These are phyloP conservation scores for Stratiolaelaps scimitus DNA, from an alignment of 1,140 invertebrate species.

Conservation along the genomic window DNA sequence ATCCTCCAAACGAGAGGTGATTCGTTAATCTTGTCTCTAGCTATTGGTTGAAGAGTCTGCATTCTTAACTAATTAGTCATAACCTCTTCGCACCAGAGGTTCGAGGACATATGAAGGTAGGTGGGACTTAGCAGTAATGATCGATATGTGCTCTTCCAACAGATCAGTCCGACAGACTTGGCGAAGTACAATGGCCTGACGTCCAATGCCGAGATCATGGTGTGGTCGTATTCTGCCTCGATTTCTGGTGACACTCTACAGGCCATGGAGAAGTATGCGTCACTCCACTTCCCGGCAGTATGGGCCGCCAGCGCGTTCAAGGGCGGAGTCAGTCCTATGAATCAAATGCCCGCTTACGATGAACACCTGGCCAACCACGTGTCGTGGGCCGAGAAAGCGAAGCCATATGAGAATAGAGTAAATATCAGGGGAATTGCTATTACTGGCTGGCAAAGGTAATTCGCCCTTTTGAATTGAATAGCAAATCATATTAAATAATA, in stretches of 20 bases:
- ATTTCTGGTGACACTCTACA: too few species aligned
- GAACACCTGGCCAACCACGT: background rate
- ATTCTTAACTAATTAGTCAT: too few species aligned
- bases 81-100: too few species aligned
- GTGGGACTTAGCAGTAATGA: too few species aligned
- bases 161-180: background rate
- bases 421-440: slow-evolving; percentile 41
- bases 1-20: too few species aligned
- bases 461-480: too few species aligned
- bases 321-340: slow-evolving; percentile 41
- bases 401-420: slow-evolving; percentile 33
- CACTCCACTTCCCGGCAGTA: slow-evolving; percentile 45
- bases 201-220: slow-evolving; percentile 41
- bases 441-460: slow-evolving; percentile 43
- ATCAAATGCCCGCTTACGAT: background rate
- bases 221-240: slow-evolving; percentile 39
- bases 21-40: too few species aligned
- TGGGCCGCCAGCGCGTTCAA: slow-evolving; percentile 54
- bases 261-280: slow-evolving; percentile 45
- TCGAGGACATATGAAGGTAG: too few species aligned
- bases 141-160: too few species aligned
- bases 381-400: slow-evolving; percentile 37
- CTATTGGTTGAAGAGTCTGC: too few species aligned
- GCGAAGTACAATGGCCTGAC: slow-evolving; percentile 38
- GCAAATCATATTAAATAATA: too few species aligned